Base-by-base conservation (phyloP, 2,797 vertebrate genomes). In the Oreortyx pictus region DNA sequence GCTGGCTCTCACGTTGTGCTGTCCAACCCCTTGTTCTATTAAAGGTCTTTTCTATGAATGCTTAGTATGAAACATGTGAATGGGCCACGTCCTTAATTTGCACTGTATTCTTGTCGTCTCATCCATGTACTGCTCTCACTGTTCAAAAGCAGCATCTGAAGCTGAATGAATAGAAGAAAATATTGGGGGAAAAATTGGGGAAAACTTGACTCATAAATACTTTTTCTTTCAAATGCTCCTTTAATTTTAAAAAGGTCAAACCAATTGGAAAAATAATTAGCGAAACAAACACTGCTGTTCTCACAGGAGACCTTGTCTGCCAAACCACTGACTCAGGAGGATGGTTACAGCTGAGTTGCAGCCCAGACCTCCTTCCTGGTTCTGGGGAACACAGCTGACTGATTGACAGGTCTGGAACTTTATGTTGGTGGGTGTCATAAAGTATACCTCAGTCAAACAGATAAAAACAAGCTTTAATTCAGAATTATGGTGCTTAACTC, bases 291-390 rank as follows among this genome's bases (percentile, higher is more conserved):
- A 49, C 9, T 43, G 2, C 37, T 60, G 41, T 83, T 68, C 81
- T 86, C 88, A 47, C 50, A 70, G 89, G 75, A 85, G 78, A 77
- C 27, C 8, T 43, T 39, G 78, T 87, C 78, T 95, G 88, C 81
- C 72, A 85, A 65, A 50, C 2, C 62, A 29, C 75, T 71, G 81
- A 27, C 74, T 90, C n/a, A 18, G 41, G 72, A 85, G 72, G 46
- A 41, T 11, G 65, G 75, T 16, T n/a, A 35, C 25, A 57, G 73
- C 74, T 71, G 93, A 59, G 39, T 64, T 52, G 19, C 14, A 88
- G 67, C 78, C 54, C 74, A 88, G 47, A 14, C 6, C 62, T 91
- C 65, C 49, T 33, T 66, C 57, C 76, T 44, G 41, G 41, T 57
- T 67, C 59, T 75, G 70, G 16, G 82, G 62, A 64, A 59, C 35